A percentile compares a stretch with the other conserved stretches of the same genome.
These are phyloP conservation scores for Opisthograptis luteolata DNA, from an alignment of 2,888 invertebrate species.

Conservation along the genomic window DNA sequence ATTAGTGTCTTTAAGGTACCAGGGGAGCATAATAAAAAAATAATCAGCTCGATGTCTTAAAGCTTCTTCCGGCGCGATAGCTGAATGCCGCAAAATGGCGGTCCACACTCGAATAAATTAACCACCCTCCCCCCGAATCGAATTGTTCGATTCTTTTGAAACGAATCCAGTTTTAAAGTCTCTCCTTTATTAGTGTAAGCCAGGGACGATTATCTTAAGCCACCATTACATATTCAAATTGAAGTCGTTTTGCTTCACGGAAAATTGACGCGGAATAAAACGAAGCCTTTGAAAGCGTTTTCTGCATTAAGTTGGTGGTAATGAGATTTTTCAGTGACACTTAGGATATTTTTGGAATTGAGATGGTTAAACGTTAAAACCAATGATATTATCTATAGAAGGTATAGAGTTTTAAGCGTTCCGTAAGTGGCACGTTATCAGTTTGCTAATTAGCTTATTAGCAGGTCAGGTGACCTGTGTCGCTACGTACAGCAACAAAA, in stretches of 20 bases:
- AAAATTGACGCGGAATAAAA: slow-evolving; percentile 83
- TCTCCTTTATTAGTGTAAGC: slow-evolving; percentile 83
- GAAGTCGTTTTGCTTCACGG: slow-evolving; percentile 81
- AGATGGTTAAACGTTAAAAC: slow-evolving; percentile 25
- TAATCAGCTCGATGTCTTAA: slow-evolving; percentile 84
- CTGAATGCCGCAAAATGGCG: slow-evolving; percentile 79
- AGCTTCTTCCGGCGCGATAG: slow-evolving; percentile 78
- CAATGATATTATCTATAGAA: too few species aligned
- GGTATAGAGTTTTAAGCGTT: too few species aligned
- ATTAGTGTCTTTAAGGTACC: slow-evolving; percentile 83
- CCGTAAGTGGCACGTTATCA: too few species aligned
- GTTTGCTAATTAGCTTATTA: too few species aligned
- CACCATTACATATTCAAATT: slow-evolving; percentile 84
- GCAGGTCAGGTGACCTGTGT: too few species aligned
- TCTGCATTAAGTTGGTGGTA: slow-evolving; percentile 61
- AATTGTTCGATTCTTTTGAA: slow-evolving; percentile 83
- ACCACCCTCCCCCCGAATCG: slow-evolving; percentile 68
- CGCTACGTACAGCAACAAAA: too few species aligned
- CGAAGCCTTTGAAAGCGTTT: slow-evolving; percentile 73
- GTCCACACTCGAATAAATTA: slow-evolving; percentile 84
- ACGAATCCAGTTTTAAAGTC: slow-evolving; percentile 77
- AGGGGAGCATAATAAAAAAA: slow-evolving; percentile 83
- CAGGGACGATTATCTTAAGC: slow-evolving; percentile 82
- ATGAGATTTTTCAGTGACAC: slow-evolving; percentile 58
- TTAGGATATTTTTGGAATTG: slow-evolving; percentile 31